phyloP scores from a whole-genome alignment of 2,797 vertebrate species.

The Gymnothorax javanicus region DNA sequence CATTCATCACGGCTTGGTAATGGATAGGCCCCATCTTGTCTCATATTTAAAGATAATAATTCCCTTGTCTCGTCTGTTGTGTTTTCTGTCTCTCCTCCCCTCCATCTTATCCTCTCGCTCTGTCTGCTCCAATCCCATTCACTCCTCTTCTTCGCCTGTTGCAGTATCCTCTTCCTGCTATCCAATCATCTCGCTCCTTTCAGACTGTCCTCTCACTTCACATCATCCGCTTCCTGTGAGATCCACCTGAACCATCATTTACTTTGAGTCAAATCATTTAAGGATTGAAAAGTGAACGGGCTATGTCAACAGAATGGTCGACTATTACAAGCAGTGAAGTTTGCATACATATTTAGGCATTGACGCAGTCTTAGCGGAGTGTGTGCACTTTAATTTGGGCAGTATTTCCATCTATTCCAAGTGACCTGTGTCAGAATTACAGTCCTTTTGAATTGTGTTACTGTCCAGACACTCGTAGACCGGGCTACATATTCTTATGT shows the following conservation, averaged over 20 bases:
- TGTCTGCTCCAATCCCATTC: background rate
- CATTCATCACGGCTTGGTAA: conserved; percentile 58
- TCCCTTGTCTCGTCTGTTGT: conserved; percentile 21
- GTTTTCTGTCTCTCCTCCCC: background rate
- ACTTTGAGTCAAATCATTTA: conserved; percentile 53
- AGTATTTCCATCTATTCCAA: too few species aligned
- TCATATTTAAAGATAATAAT: conserved; percentile 43
- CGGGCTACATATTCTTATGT: conserved; percentile 20
- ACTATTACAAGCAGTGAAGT: background rate
- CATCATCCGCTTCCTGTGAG: conserved; percentile 26
- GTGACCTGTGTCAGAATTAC: too few species aligned
- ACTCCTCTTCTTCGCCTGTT: background rate
- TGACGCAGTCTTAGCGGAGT: too few species aligned
- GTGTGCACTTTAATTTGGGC: too few species aligned
- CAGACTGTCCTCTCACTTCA: background rate
- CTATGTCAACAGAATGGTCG: conserved; percentile 38
- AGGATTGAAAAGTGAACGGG: background rate
- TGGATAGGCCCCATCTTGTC: conserved; percentile 58
- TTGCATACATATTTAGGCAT: too few species aligned
- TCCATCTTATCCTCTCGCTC: conserved; percentile 4
- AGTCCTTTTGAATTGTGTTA: too few species aligned
- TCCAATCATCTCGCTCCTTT: background rate
- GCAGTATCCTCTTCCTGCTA: background rate
- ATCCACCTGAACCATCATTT: conserved; percentile 63
- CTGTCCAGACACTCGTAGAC: too few species aligned